phyloP scores from a whole-genome alignment of 2,113 vertebrate genomes.

The Hydrolagus affinis region DNA sequence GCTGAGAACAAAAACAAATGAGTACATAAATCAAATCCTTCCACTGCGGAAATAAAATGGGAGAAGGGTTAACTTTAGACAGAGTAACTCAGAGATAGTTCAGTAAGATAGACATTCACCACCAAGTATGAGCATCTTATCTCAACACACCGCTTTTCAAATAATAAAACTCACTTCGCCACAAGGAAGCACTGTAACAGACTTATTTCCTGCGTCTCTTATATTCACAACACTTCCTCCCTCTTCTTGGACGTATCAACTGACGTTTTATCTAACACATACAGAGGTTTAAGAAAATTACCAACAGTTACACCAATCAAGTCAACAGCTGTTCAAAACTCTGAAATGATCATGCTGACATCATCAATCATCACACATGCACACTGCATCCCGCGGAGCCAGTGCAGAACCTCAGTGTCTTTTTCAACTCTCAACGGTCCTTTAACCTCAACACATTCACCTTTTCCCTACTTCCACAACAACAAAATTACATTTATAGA shows the following conservation, averaged over 20 bases:
- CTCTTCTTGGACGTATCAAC: background rate
- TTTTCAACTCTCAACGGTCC: too few relatives aligned
- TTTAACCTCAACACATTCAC: too few relatives aligned
- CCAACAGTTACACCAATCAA: background rate
- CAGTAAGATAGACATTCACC: slow-evolving; percentile 1
- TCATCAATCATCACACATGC: too few relatives aligned
- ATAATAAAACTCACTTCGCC: slow-evolving; percentile 16
- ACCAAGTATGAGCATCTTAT: slow-evolving; percentile 20
- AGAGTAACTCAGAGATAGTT: slow-evolving; percentile 23
- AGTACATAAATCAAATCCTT: slow-evolving; percentile 25
- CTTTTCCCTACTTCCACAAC: too few relatives aligned
- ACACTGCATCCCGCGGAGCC: too few relatives aligned
- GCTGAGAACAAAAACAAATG: slow-evolving; percentile 27
- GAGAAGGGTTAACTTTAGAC: background rate
- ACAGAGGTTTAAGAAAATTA: background rate
- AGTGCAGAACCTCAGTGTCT: too few relatives aligned
- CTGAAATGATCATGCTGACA: background rate
- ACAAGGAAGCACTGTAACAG: background rate
- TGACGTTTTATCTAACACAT: background rate
- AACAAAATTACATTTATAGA: too few relatives aligned
- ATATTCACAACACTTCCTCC: background rate
- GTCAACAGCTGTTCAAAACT: background rate
- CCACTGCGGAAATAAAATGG: background rate
- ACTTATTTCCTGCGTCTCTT: background rate
- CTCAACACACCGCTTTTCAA: slow-evolving; percentile 12